Base-by-base conservation (phyloP, 2,113 vertebrate genomes). In the Lota lota region DNA sequence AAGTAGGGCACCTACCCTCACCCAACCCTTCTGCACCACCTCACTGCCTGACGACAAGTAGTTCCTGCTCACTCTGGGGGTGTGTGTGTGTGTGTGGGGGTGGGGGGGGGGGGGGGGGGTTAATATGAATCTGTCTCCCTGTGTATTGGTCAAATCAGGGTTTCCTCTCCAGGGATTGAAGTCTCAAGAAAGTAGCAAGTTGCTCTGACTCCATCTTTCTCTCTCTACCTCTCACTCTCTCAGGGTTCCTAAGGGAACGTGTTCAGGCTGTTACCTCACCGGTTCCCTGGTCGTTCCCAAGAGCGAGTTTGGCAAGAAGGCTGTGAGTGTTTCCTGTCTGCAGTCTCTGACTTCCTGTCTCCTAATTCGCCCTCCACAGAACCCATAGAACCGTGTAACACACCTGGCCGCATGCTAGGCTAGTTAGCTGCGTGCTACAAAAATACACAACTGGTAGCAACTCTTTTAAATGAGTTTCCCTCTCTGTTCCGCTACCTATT, bases 251-350 rank as follows among this genome's bases (percentile, higher is more conserved):
- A 99, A 99, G 85, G 97, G 97, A 58, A 93, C 97, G 18, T 91
- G 94, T 86, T 95, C 97, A 40, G 97, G 97, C 28, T 98, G 97
- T 72, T 99, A 96, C 22, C 94, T 99, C 66, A 87, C 93, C 72
- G 97, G 97, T 76, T 95, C 95, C 63, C 90, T 99, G 58, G 93
- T 95, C 1, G 81, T 98, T 56, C 93, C 97, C 61, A 99, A 99
- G 92, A 94, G 94, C 69, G 97, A 99, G 77, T 94, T 93, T 81
- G 96, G 96, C 80, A 99, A 99, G 90, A 99, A 99, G 97, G 96
- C 96, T 89, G 97, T 99, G 89, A 99, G 97, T 98, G 87, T 61
- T 20, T 70, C 68, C 64, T 0, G 21, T 14, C 58, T 69, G 14
- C 5, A 0, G 57, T 36, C 56, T 64, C 5, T 19, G 57, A 5